phyloP scores from a whole-genome alignment of 2,797 vertebrate genomes.

The Phylloscopus collybita region DNA sequence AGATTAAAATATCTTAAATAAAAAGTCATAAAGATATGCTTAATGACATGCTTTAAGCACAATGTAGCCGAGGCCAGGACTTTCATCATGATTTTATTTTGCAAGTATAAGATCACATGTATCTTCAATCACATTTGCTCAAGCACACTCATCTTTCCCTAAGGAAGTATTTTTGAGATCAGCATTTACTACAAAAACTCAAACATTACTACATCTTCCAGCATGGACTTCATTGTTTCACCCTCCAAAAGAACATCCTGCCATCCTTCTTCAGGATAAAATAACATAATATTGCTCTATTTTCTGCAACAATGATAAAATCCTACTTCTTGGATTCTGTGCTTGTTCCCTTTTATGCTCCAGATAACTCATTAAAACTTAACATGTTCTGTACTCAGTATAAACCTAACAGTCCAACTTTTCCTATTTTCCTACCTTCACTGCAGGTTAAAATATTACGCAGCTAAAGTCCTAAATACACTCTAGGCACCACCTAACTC shows the following conservation, averaged over 20 bases:
- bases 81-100: background rate
- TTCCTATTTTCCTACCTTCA: background rate
- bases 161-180: background rate
- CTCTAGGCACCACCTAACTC: background rate
- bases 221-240: background rate
- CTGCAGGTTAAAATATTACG: background rate
- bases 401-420: background rate
- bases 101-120: background rate
- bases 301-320: background rate
- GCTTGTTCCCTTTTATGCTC: background rate
- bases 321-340: background rate
- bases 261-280: background rate
- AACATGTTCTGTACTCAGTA: background rate
- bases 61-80: background rate
- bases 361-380: background rate
- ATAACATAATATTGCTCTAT: background rate
- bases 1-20: background rate
- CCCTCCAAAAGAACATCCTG: background rate
- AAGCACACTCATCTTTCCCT: background rate
- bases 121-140: background rate
- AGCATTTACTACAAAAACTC: background rate
- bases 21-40: background rate
- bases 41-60: background rate
- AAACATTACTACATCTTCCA: background rate
- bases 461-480: background rate